phyloP scores from a whole-genome alignment of 2,797 vertebrate genomes.

The Apogon hyalosoma region DNA sequence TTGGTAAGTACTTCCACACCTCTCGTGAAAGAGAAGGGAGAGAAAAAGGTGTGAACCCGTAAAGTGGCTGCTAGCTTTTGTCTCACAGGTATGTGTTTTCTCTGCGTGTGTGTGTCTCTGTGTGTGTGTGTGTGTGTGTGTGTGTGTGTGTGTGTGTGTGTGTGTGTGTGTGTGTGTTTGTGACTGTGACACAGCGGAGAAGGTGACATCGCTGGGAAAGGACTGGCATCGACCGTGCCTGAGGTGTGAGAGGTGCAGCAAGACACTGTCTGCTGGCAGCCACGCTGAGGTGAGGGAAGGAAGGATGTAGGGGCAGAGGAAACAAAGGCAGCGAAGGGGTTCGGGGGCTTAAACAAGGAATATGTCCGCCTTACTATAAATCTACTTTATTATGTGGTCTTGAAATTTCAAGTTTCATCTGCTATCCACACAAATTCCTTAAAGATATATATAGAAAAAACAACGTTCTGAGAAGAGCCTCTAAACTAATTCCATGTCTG shows the following conservation, averaged over 20 bases:
- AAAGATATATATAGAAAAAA: neutral
- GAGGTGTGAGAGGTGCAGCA: constrained; percentile 95
- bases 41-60: constrained; percentile 23
- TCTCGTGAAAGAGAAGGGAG: neutral
- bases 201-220: constrained; percentile 98
- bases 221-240: constrained; percentile 99
- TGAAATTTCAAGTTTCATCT: too few species aligned
- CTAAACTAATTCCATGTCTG: too few species aligned
- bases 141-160: too few species aligned
- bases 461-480: too few species aligned
- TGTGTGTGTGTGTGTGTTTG: neutral
- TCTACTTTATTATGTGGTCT: too few species aligned
- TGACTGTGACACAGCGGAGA: constrained; percentile 88
- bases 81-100: constrained; percentile 17
- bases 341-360: too few species aligned
- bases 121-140: too few species aligned
- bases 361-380: too few species aligned
- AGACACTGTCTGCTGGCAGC: constrained; percentile 93
- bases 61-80: constrained; percentile 17
- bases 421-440: neutral
- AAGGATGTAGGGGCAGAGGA: neutral
- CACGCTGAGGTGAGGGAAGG: constrained; percentile 91
- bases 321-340: neutral
- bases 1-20: constrained; percentile 86
- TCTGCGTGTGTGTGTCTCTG: too few species aligned